Evolutionary conservation across 1,140 invertebrate species (phyloP), one percentile per base, ranked within the genome.

Genomic region (Archivesica marissinica): DNA sequence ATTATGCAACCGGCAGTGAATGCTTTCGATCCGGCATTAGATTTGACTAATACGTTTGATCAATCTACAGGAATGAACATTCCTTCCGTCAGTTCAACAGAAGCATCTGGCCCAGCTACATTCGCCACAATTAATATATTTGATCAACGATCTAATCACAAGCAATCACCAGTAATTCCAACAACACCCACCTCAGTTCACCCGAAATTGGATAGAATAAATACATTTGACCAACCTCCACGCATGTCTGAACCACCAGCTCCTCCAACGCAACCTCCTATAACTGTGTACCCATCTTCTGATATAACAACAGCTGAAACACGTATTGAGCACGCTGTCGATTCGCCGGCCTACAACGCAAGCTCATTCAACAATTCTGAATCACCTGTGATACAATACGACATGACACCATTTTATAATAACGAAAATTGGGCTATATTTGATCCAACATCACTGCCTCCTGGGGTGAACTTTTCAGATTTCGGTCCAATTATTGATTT

Each of bases 371-470:
- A 11, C 13, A 25, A 23, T 7, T 9, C 23, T 17, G 77, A 33
- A 39, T 13, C 20, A 6, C 41, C 44, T 13, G 15, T 38, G 0
- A 68, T 81, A 20, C 28, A 38, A 23, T 81, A 81, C 30, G 79
- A 81, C 30, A 81, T 81, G 79, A 28, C 66, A 35, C 79, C 79
- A 7, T 81, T 81, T 44, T 13, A 81, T 56, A 72, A 68, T 23
- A 72, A 81, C 33, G 66, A 68, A 50, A 81, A 81, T 35, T 81
- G 79, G 79, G 79, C 79, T 1, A 81, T 81, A 81, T 81, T 81
- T 56, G 79, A 81, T 47, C 79, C 79, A 20, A 81, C 44, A 6
- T 81, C 79, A 0, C 1, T 41, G 6, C 38, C 50, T 38, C 39
- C 50, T 64, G 39, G 38, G 0, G 47, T 68, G 0, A 72, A 81